Conservation (phyloP, 2,113 vertebrate genomes). For the Dasyurus viverrinus region DNA sequence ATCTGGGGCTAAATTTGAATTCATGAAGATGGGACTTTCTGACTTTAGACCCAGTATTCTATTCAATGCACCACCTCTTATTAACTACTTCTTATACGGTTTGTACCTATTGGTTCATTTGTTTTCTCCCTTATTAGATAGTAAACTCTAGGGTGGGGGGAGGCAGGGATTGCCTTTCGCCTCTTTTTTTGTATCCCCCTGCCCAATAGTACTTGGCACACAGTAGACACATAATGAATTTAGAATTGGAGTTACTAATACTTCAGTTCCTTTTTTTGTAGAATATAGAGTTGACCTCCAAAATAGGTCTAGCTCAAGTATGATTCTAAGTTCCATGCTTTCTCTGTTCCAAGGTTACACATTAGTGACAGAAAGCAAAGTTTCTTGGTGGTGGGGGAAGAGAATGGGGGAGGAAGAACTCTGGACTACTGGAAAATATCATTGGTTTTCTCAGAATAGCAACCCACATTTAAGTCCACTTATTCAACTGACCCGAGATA, state of each 20-base stretch:
- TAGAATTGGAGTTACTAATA: background rate
- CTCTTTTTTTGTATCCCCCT: background rate
- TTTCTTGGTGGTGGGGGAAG: background rate
- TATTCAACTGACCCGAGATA: background rate
- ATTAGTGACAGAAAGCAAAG: constrained; percentile 24
- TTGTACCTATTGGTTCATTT: background rate
- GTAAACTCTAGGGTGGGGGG: background rate
- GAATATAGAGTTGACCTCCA: background rate
- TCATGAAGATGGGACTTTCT: background rate
- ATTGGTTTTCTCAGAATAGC: background rate
- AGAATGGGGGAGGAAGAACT: constrained; percentile 31
- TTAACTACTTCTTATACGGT: background rate
- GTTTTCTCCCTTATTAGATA: background rate
- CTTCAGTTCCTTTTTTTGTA: background rate
- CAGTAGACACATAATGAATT: background rate
- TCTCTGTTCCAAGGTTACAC: background rate
- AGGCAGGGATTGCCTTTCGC: background rate
- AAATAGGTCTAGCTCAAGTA: background rate
- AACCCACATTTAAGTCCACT: background rate
- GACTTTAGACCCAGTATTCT: background rate
- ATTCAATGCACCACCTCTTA: background rate
- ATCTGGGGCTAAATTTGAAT: background rate
- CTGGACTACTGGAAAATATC: constrained; percentile 3
- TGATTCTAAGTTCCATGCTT: background rate
- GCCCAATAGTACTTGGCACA: background rate